A percentile compares a stretch with the other conserved stretches of the same genome.
These are phyloP conservation scores for Drosophila kurseongensis DNA, from an alignment of 1,140 invertebrate species.

Conservation along the genomic window DNA sequence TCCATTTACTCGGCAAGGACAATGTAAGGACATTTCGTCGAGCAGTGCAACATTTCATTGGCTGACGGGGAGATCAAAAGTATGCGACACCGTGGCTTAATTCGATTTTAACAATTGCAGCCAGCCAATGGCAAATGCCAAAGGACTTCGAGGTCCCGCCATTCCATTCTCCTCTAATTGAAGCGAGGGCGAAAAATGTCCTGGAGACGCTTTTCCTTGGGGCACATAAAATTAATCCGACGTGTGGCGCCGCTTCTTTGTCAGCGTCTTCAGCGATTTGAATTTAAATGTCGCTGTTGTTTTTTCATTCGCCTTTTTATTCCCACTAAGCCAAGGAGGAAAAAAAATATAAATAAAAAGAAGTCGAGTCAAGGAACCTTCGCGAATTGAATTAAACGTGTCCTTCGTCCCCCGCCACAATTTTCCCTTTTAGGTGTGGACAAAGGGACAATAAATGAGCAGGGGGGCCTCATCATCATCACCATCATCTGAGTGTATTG, in stretches of 20 bases:
- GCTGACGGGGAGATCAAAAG: conserved; percentile 80
- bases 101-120: conserved; percentile 82
- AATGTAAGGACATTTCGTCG: conserved; percentile 76
- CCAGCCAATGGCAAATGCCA: conserved; percentile 73
- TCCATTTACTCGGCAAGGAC: conserved; percentile 67
- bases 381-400: conserved; percentile 80
- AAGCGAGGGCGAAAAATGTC: conserved; percentile 48
- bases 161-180: conserved; percentile 57
- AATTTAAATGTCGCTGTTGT: conserved; percentile 75
- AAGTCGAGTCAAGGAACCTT: conserved; percentile 66
- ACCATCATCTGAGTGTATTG: conserved; percentile 67
- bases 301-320: conserved; percentile 50
- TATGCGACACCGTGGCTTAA: conserved; percentile 83
- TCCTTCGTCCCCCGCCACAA: conserved; percentile 48
- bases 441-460: conserved; percentile 25
- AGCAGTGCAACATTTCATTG: conserved; percentile 78
- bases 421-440: conserved; percentile 50
- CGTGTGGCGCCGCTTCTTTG: conserved; percentile 77
- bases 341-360: conserved; percentile 40
- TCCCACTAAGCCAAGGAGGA: conserved; percentile 58
- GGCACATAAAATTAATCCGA: conserved; percentile 81
- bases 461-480: conserved; percentile 1
- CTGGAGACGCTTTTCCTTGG: conserved; percentile 41
- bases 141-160: conserved; percentile 23
- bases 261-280: conserved; percentile 79